Conservation (phyloP, 2,797 vertebrate species). For the Carapus acus region DNA sequence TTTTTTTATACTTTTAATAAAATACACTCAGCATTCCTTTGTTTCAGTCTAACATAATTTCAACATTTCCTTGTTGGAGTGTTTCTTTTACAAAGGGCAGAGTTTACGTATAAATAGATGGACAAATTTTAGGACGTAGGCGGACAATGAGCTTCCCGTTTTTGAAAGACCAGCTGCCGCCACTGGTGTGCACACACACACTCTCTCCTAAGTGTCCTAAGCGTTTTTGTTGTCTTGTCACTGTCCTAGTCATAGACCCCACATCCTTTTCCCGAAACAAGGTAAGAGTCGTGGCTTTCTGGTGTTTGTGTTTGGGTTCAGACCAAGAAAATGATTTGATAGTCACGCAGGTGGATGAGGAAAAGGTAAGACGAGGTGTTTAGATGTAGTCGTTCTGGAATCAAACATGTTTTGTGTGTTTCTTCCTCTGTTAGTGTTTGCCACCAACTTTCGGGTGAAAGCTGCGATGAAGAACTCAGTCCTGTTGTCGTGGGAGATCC, state of each 20-base stretch:
- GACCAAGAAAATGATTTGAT: constrained; percentile 31
- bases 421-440: constrained; percentile 85
- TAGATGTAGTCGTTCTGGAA: constrained; percentile 12
- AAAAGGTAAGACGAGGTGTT: constrained; percentile 54
- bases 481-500: constrained; percentile 94
- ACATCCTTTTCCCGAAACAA: constrained; percentile 60
- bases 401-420: constrained; percentile 2
- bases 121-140: too few species aligned
- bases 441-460: constrained; percentile 98
- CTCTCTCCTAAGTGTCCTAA: constrained; percentile 59
- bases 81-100: too few species aligned
- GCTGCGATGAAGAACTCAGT: constrained; percentile 98
- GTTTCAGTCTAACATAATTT: too few species aligned
- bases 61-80: too few species aligned
- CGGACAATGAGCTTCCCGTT: too few species aligned
- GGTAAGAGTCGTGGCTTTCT: constrained; percentile 63
- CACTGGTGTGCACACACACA: constrained; percentile 19
- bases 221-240: constrained; percentile 69
- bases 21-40: too few species aligned
- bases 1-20: too few species aligned
- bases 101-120: too few species aligned
- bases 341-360: constrained; percentile 32
- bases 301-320: constrained; percentile 35
- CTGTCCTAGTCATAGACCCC: constrained; percentile 64
- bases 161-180: too few species aligned